Conservation (phyloP, 2,888 invertebrate genomes). For the Andrena bucephala region DNA sequence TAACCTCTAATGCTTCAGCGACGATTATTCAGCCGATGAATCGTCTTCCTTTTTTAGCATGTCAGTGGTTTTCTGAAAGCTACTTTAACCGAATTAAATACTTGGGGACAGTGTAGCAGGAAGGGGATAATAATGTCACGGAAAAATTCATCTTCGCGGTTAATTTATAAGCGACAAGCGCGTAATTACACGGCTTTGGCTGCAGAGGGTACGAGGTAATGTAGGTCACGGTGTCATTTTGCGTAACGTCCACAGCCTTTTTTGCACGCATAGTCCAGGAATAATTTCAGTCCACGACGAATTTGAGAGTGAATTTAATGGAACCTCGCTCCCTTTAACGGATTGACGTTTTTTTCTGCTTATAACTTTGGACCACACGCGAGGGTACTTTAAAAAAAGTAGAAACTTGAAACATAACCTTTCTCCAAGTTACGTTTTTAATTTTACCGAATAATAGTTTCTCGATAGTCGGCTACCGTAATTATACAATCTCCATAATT, state of each 20-base stretch:
- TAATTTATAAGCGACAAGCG: constrained; percentile 22
- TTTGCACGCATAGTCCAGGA: background rate
- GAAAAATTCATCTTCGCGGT: constrained; percentile 19
- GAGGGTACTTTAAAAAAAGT: too few species aligned
- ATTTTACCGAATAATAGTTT: too few species aligned
- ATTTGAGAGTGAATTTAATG: background rate
- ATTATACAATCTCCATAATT: background rate
- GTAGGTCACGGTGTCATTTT: constrained; percentile 26
- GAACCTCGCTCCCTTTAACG: background rate
- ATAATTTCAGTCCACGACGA: constrained; percentile 1
- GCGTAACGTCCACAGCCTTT: constrained; percentile 6
- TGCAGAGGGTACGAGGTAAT: constrained; percentile 1
- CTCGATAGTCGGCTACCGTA: background rate
- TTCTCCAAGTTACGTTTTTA: too few species aligned
- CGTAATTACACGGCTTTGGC: constrained; percentile 8
- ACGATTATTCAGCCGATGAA: background rate
- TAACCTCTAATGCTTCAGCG: background rate
- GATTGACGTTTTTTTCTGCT: too few species aligned
- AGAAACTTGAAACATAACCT: too few species aligned
- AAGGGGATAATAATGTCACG: background rate
- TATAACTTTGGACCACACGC: too few species aligned
- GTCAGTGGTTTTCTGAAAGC: background rate
- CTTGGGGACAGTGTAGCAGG: background rate
- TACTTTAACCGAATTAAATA: background rate
- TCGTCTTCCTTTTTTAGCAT: background rate